Evolutionary conservation across 2,888 invertebrate genomes (phyloP).

Genomic region (Torymus aiolomorphi): DNA sequence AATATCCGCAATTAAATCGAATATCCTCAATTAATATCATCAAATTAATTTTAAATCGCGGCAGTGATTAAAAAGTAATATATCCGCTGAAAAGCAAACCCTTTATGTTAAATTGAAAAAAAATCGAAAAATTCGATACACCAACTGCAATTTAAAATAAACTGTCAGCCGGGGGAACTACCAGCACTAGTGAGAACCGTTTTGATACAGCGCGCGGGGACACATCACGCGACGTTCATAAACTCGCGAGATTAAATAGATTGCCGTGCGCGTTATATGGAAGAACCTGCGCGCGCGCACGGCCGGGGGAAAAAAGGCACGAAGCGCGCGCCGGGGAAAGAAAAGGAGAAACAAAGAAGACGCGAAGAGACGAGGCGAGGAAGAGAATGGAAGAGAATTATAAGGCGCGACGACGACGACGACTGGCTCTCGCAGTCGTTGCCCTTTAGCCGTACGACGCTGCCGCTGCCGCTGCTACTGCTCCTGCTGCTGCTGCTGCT

Average conservation of each 20-base stretch:
- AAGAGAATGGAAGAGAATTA: slow-evolving; percentile 48
- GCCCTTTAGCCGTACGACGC: slow-evolving; percentile 20
- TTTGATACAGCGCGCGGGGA: too few species aligned
- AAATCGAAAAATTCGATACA: too few species aligned
- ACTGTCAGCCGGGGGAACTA: too few species aligned
- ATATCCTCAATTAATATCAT: too few species aligned
- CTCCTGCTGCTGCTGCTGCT: neutral
- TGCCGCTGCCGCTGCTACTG: neutral
- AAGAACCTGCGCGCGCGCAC: neutral
- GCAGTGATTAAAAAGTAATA: too few species aligned
- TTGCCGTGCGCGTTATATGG: neutral
- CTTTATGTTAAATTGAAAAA: too few species aligned
- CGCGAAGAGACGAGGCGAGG: slow-evolving; percentile 34
- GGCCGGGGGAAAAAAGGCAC: neutral
- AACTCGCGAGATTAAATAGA: slow-evolving; percentile 21
- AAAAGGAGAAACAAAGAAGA: slow-evolving; percentile 7
- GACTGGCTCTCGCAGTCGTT: slow-evolving; percentile 16
- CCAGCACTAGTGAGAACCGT: too few species aligned
- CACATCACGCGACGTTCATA: neutral
- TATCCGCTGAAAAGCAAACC: too few species aligned
- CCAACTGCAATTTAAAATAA: too few species aligned
- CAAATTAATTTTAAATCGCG: too few species aligned
- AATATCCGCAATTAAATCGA: too few species aligned
- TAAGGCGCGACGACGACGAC: slow-evolving; percentile 32
- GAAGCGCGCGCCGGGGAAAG: neutral